Percentiles rank a stretch among this genome's conserved stretches.
Conservation (phyloP, 2,113 vertebrate genomes). For the Struthio camelus region DNA sequence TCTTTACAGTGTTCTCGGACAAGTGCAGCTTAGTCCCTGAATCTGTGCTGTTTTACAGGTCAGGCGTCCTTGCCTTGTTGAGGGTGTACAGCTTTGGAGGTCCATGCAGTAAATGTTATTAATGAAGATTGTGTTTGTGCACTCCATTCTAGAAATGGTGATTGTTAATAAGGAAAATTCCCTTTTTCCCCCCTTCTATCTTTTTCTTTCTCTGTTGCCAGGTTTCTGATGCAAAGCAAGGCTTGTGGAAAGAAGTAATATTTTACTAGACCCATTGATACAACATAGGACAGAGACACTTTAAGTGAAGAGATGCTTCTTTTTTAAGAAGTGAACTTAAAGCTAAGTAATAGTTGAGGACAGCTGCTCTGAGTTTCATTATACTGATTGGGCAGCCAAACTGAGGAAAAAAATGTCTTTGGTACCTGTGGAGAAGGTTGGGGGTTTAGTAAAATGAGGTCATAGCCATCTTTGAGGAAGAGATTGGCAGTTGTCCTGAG, state of each 20-base stretch:
- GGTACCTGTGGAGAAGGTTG: background rate
- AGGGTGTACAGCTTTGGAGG: background rate
- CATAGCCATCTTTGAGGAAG: no score
- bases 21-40: no score
- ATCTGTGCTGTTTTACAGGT: background rate
- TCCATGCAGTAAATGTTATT: fast-evolving
- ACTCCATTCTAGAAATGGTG: background rate
- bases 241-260: background rate
- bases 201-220: background rate
- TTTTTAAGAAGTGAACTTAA: background rate
- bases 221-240: background rate
- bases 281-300: background rate
- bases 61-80: background rate
- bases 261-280: background rate
- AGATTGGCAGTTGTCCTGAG: background rate
- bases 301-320: background rate
- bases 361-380: background rate
- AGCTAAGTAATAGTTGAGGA: background rate
- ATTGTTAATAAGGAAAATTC: background rate
- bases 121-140: background rate
- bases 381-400: background rate
- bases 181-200: background rate
- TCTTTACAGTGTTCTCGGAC: background rate
- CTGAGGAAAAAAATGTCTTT: background rate
- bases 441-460: background rate